Base-by-base conservation (phyloP, 2,888 invertebrate species). In the Melieria picta region DNA sequence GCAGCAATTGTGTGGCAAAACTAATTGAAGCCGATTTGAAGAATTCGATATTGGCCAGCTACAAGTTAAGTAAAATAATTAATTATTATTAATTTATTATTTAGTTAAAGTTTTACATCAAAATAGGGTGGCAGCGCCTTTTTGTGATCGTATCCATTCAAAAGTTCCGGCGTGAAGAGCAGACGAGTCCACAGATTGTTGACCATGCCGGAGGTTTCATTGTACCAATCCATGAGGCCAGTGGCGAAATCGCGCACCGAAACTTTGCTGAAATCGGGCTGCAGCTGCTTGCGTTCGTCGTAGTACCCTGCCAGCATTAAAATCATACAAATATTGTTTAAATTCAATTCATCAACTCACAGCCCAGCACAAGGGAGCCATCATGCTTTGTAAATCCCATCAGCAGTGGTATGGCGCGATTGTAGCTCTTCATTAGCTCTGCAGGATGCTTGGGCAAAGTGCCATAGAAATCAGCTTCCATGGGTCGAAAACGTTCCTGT, bases 331-430 rank as follows among this genome's bases (percentile, higher is more conserved):
- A 45, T 4, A n/a, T 3, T 30, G 2, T 30, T 30, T 56, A 47
- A 47, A 47, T 7, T 7, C 16, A 13, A 16, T 0, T 16, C 16
- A 10, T n/a, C 10, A 42, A 78, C 82, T 80, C 77, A 88, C 89
- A 79, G 68, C 86, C 86, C 65, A 88, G 75, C 16, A 87, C 79
- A 77, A 87, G 88, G 11, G 87, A 82, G 1, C 89, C 89, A 77
- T 89, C 89, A 73, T 88, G 85, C 75, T 87, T 86, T 0, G 88
- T 88, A 10, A 87, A 85, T 5, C 89, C 89, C n/a, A 85, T 86
- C 82, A 89, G 82, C 61, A 88, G 79, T 0, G 87, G 83, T 65
- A 86, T 77, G 0, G 79, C 72, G 46, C 78, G 78, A 9, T 80
- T 72, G 46, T 79, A 82, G 11, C 78, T 77, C 11, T 78, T 76